Evolutionary conservation across 2,113 vertebrate genomes (phyloP), one percentile per base, ranked within the genome.

Genomic region (Asarcornis scutulata): DNA sequence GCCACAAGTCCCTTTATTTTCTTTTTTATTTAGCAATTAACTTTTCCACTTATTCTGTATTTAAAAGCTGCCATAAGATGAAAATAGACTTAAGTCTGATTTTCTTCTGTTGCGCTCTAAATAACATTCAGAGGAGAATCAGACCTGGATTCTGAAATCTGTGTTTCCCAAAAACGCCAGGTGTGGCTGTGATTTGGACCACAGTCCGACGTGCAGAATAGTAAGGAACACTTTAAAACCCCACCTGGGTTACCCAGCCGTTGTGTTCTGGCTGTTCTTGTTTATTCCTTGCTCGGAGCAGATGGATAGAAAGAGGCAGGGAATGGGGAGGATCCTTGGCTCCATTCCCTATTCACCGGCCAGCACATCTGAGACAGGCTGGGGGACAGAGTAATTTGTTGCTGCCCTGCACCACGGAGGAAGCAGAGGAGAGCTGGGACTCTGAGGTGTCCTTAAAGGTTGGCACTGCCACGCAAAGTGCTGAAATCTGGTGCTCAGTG

Each of bases 281-380:
- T 94, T 96, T 93, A 88, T 93, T 36, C 92, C 93, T 95, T 83
- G 86, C 95, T 96, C 9, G 0, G 60, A 96, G 92, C 95, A 97
- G 93, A 95, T 96, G 95, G 90, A 95, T 90, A 21, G 85, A 83
- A 72, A 94, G 90, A 94, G 88, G 93, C 95, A 96, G 95, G 92
- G 92, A 96, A 69, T 0, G 40, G 95, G 92, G 95, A 95, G 96
- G 95, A 93, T 96, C 89, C 76, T 94, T 96, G 96, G 95, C 93
- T 96, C 80, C 91, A 6, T 83, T 96, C 91, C 93, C 92, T 60
- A 14, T 81, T 36, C 88, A 93, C 91, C 18, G 95, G 95, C 95
- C 92, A 90, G 89, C 83, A 1, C 93, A 96, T 93, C 91, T 97
- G 94, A 97, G 95, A 10, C 10, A 8, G 64, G 72, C 25, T 86